Conservation (phyloP, 2,888 invertebrate genomes). For the Atherix ibis region DNA sequence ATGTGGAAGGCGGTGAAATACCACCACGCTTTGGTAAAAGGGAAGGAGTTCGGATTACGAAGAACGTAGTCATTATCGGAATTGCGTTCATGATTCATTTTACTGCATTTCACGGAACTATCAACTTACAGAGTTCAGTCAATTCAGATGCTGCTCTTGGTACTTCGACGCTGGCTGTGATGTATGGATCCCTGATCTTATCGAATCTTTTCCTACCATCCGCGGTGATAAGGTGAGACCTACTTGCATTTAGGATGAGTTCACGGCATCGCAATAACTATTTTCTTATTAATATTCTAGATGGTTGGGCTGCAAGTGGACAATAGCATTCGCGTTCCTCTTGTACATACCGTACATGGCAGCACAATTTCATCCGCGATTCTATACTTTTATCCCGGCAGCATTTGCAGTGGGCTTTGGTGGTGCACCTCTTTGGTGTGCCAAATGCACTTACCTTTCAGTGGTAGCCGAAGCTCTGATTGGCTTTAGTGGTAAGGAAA, state of each 20-base stretch:
- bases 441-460: constrained; percentile 86
- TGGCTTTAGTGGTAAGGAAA: constrained; percentile 41
- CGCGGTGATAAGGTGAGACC: constrained; percentile 57
- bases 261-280: too few species aligned
- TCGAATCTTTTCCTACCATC: constrained; percentile 83
- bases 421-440: constrained; percentile 89
- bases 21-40: constrained; percentile 39
- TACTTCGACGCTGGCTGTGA: constrained; percentile 65
- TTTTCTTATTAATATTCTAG: constrained; percentile 33
- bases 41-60: constrained; percentile 62
- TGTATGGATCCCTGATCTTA: constrained; percentile 74
- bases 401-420: constrained; percentile 67
- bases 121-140: constrained; percentile 70
- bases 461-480: constrained; percentile 68
- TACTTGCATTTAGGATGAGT: background rate
- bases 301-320: constrained; percentile 82
- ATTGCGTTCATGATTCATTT: constrained; percentile 84
- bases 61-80: constrained; percentile 71
- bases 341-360: constrained; percentile 86
- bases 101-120: constrained; percentile 78
- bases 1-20: constrained; percentile 15
- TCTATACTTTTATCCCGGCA: constrained; percentile 69
- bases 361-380: constrained; percentile 77
- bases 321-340: constrained; percentile 67
- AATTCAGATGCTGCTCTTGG: constrained; percentile 71